Conservation (phyloP, 2,797 vertebrate species). For the Myripristis murdjan region DNA sequence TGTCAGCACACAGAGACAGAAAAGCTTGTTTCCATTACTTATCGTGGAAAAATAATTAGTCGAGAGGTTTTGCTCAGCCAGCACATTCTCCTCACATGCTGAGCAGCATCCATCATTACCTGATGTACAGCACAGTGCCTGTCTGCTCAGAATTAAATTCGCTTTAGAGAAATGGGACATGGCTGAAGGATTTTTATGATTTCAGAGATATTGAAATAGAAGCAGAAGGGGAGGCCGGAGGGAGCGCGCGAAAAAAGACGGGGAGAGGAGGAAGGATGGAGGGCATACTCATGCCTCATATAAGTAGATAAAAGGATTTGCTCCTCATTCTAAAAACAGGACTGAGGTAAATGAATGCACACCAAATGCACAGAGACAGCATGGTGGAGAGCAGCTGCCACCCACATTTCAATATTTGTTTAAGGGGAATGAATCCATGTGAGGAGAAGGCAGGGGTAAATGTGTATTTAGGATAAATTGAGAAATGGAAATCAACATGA, state of each 20-base stretch:
- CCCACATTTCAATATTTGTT: constrained; percentile 55
- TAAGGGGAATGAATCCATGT: constrained; percentile 39
- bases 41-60: constrained; percentile 73
- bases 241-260: constrained; percentile 33
- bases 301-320: constrained; percentile 78
- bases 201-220: constrained; percentile 82
- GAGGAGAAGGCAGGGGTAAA: constrained; percentile 24
- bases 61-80: constrained; percentile 67
- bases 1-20: constrained; percentile 6
- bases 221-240: constrained; percentile 49
- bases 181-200: constrained; percentile 85
- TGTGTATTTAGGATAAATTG: constrained; percentile 21
- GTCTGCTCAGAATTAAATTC: constrained; percentile 76
- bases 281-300: constrained; percentile 52
- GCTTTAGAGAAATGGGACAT: constrained; percentile 80
- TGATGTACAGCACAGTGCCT: constrained; percentile 69
- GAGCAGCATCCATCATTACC: constrained; percentile 78
- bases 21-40: constrained; percentile 66
- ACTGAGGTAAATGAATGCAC: constrained; percentile 68
- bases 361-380: constrained; percentile 31
- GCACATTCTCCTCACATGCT: constrained; percentile 72
- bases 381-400: constrained; percentile 52
- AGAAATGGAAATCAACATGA: constrained; percentile 36
- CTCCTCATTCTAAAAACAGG: constrained; percentile 65
- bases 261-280: constrained; percentile 29